Evolutionary conservation across 1,140 invertebrate genomes (phyloP), one percentile per base, ranked within the genome.

Genomic region (Notospermus geniculatus): DNA sequence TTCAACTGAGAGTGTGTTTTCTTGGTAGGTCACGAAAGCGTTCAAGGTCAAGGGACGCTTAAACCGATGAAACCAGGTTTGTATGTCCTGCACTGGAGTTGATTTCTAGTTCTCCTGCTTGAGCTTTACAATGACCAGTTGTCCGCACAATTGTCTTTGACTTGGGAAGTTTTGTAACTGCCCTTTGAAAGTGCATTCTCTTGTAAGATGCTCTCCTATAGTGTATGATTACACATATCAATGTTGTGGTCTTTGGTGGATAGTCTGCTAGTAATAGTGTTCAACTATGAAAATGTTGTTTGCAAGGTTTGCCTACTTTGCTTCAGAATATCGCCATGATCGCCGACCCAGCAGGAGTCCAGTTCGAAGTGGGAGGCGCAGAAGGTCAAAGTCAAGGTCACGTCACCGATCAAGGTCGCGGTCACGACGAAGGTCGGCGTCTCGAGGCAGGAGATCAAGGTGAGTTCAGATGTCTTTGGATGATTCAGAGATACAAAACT

Each of bases 31-130:
- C 63, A 41, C 54, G 63, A 9, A 61, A 52, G 25, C 59, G 76
- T 7, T 73, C 71, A n/a, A 68, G 69, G 45, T 75, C 73, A 30
- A 68, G 65, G 43, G 53, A 46, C 55, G 50, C 22, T 45, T 41
- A 36, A 23, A 25, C 27, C 52, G 29, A 55, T 57, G 29, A 54
- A 54, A 30, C n/a, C 41, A 29, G 19, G 57, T 54, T n/a, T 63
- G 22, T 19, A 63, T 39, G 32, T 23, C 55, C 43, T 19, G 19
- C 13, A 50, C n/a, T n/a, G n/a, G n/a, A n/a, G n/a, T n/a, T n/a
- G n/a, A n/a, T n/a, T n/a, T n/a, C n/a, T n/a, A n/a, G n/a, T n/a
- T n/a, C n/a, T n/a, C n/a, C n/a, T n/a, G n/a, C n/a, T n/a, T n/a
- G n/a, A n/a, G n/a, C n/a, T n/a, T n/a, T n/a, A n/a, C n/a, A n/a